Conservation (phyloP, 2,888 invertebrate species). For the Papilio protenor region DNA sequence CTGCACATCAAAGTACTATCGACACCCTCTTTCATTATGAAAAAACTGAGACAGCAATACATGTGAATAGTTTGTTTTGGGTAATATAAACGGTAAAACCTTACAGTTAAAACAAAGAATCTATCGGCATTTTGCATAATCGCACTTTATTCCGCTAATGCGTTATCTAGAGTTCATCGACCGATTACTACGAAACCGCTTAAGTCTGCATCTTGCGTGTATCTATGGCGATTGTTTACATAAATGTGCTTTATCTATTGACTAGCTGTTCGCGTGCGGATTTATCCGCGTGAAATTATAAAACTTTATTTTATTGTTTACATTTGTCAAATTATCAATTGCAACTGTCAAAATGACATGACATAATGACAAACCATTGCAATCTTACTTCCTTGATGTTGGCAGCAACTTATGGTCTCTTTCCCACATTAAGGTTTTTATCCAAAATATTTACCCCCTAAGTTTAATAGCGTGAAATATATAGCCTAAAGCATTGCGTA, state of each 20-base stretch:
- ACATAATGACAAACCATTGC: too few species aligned
- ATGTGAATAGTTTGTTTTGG: neutral
- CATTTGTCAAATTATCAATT: too few species aligned
- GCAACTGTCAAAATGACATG: too few species aligned
- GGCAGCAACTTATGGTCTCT: too few species aligned
- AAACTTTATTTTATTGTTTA: too few species aligned
- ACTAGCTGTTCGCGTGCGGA: too few species aligned
- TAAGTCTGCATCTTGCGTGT: conserved; percentile 68
- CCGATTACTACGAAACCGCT: conserved; percentile 70
- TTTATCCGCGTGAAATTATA: too few species aligned
- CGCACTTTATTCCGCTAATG: conserved; percentile 54
- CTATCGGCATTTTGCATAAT: conserved; percentile 31
- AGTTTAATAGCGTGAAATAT: too few species aligned
- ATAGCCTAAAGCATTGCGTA: too few species aligned
- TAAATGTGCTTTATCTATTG: conserved; percentile 36
- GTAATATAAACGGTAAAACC: neutral
- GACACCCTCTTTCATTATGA: neutral
- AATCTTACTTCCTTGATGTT: too few species aligned
- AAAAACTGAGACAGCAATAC: neutral
- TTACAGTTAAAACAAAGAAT: neutral
- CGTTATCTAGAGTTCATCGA: conserved; percentile 70
- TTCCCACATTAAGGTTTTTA: too few species aligned
- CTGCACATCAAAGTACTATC: neutral
- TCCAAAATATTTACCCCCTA: too few species aligned
- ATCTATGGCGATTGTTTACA: conserved; percentile 50